Conservation (phyloP, 2,113 vertebrate species). For the Paralichthys olivaceus region DNA sequence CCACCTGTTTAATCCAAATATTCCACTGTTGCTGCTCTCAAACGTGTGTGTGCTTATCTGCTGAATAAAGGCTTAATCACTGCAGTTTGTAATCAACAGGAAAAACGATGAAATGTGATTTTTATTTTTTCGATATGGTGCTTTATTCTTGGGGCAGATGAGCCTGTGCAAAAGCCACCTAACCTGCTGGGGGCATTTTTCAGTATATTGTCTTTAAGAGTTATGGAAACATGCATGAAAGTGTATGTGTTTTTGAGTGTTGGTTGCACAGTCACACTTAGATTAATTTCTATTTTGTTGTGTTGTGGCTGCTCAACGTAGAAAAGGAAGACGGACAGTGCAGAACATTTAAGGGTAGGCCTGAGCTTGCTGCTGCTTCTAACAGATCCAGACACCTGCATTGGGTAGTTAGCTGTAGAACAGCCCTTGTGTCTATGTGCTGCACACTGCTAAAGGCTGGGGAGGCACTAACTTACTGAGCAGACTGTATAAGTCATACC, state of each 20-base stretch:
- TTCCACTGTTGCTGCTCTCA: no score
- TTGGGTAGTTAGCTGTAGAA: constrained; percentile 21
- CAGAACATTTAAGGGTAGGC: constrained; percentile 43
- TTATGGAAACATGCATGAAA: background rate
- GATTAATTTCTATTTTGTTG: constrained; percentile 13
- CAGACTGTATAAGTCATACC: background rate
- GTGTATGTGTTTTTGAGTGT: background rate
- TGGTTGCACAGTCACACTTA: background rate
- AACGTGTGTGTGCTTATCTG: background rate
- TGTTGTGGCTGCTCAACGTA: constrained; percentile 38
- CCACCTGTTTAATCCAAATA: background rate
- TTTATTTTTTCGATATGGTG: no score
- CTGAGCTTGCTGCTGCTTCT: constrained; percentile 10
- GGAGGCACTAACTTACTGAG: constrained; percentile 22
- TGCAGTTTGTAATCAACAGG: background rate
- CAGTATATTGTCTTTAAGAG: no score
- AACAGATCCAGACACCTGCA: background rate
- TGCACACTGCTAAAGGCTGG: background rate
- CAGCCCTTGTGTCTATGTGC: background rate
- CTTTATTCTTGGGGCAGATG: background rate
- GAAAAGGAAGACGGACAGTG: constrained; percentile 63
- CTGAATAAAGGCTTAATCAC: background rate
- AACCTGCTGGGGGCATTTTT: background rate
- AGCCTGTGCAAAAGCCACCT: background rate
- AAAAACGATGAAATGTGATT: no score